Evolutionary conservation across 2,797 vertebrate genomes (phyloP), one percentile per base, ranked within the genome.

Genomic region (Pampus argenteus): DNA sequence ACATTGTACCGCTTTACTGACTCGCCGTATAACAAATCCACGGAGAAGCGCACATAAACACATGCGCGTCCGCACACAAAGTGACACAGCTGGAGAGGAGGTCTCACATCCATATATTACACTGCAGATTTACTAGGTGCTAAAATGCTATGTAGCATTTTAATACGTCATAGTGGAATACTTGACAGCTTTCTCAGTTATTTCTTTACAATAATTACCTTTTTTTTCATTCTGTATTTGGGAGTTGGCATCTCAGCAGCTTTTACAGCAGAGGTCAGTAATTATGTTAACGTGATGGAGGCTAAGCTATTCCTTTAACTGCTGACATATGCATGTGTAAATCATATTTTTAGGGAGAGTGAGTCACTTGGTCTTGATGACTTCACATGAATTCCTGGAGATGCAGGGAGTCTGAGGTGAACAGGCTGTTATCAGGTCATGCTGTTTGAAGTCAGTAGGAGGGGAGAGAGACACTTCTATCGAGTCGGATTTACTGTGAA

Each of bases 1-100:
- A 88, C 88, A 92, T 93, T 91, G 91, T 86, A 58, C 57, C 66
- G 66, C 86, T 89, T 90, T 85, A 89, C 75, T 60, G 85, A 82
- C 85, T 89, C 17, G 65, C 83, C 55, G 36, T 85, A 88, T 84
- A 82, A 86, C 78, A 86, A 56, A 85, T 67, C 83, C 58, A 6
- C 36, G 5, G 44, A 8, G 49, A 20, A 38, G 67, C 70, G n/a
- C 64, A 2, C 71, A 9, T 70, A 71, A 64, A 76, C 77, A 68
- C 60, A 23, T 20, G 57, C 29, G 5, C 49, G 13, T 72, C 36
- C 36, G 11, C 72, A 28, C 62, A 36, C 44, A 14, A 48, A 60
- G 81, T 68, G 78, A 74, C 85, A 86, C 79, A 81, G 48, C 49
- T 51, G 14, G 61, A 60, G 48, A 63, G 45, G 58, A 79, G 84